These are phyloP conservation scores for Sebastes diploproa DNA, from an alignment of 2,797 vertebrate genomes.

Conservation along the genomic window DNA sequence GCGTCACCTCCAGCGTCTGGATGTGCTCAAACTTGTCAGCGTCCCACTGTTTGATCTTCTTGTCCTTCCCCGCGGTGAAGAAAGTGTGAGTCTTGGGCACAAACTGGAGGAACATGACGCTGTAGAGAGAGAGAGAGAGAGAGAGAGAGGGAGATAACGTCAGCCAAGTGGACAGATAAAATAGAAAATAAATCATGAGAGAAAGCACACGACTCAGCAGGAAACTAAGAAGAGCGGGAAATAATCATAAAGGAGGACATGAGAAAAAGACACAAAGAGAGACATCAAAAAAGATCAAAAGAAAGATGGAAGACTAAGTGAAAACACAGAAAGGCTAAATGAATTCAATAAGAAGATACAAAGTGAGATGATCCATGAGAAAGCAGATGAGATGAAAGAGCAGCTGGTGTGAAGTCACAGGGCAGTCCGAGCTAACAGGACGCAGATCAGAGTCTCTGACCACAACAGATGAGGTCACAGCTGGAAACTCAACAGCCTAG, in stretches of 20 bases:
- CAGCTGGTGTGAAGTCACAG: conserved; percentile 61
- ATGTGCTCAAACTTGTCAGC: conserved; percentile 96
- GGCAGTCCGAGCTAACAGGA: background rate
- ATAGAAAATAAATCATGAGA: background rate
- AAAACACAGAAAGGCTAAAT: background rate
- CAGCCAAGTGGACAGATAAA: background rate
- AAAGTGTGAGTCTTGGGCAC: conserved; percentile 97
- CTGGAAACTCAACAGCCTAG: background rate
- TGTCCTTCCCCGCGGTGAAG: conserved; percentile 97
- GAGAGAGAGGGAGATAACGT: background rate
- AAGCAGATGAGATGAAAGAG: conserved; percentile 41
- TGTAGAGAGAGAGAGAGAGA: conserved; percentile 54
- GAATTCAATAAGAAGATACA: background rate
- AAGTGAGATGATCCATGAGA: background rate
- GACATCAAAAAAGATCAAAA: background rate
- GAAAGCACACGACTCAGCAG: background rate
- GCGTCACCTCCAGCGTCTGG: conserved; percentile 94
- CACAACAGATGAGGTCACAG: conserved; percentile 46
- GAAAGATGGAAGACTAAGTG: background rate
- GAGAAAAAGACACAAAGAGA: background rate
- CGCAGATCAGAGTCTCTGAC: conserved; percentile 23
- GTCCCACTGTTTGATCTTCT: conserved; percentile 97
- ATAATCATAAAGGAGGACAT: background rate
- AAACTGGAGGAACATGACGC: conserved; percentile 97
- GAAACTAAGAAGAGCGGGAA: background rate